Evolutionary conservation across 23 tunicate genomes (phyloP).

Genomic region (Ciona savignyi): DNA sequence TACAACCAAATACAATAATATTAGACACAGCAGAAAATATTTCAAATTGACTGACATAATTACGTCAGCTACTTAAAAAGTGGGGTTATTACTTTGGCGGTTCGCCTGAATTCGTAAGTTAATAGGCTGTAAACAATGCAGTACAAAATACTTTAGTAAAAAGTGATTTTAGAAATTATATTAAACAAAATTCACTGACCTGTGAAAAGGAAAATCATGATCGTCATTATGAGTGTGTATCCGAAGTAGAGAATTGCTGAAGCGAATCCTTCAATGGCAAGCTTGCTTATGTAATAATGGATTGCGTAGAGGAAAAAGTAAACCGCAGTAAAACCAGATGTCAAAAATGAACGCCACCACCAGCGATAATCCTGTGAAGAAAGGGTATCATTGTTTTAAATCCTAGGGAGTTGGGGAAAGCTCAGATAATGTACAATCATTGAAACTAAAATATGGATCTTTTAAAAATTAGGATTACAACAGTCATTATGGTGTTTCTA

Average conservation of each 20-base stretch:
- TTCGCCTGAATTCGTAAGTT: too few species aligned
- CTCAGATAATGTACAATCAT: too few species aligned
- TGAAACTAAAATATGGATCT: too few species aligned
- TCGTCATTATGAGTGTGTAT: constrained; percentile 82
- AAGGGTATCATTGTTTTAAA: too few species aligned
- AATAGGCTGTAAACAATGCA: too few species aligned
- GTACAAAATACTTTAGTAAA: neutral
- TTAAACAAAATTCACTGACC: constrained; percentile 34
- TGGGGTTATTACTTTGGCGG: too few species aligned
- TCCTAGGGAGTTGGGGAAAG: too few species aligned
- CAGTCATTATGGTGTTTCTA: too few species aligned
- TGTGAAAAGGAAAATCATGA: constrained; percentile 93
- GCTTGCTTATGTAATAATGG: constrained; percentile 87
- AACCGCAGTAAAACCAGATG: constrained; percentile 95
- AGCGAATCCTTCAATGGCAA: constrained; percentile 77
- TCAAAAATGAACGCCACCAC: constrained; percentile 99
- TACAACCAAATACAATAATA: neutral
- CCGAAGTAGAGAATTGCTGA: constrained; percentile 89
- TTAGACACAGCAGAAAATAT: neutral
- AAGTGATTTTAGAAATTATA: neutral
- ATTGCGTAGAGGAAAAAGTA: constrained; percentile 89
- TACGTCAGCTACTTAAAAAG: too few species aligned
- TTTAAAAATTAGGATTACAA: too few species aligned
- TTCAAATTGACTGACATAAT: neutral
- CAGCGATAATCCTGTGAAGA: constrained; percentile 90